phyloP scores from a whole-genome alignment of 2,888 invertebrate species.

The Cotesia congregata region DNA sequence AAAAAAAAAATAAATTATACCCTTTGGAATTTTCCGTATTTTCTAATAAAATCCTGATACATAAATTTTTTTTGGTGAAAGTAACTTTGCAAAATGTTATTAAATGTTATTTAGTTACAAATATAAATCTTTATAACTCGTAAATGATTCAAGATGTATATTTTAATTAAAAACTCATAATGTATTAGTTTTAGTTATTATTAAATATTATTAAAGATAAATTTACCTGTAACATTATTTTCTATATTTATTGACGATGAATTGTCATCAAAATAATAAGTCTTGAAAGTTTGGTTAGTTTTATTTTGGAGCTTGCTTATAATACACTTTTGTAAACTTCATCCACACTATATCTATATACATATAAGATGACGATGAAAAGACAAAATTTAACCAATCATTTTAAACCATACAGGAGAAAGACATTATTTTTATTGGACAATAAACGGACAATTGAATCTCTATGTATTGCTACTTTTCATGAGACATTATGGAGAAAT shows the following conservation, averaged over 20 bases:
- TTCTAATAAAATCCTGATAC: neutral
- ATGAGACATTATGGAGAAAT: neutral
- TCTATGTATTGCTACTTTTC: neutral
- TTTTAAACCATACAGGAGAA: neutral
- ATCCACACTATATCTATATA: neutral
- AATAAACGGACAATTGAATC: neutral
- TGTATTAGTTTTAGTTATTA: neutral
- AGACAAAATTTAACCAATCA: neutral
- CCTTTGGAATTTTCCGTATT: neutral
- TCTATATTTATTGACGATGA: neutral
- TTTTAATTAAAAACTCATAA: neutral
- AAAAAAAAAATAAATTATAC: neutral
- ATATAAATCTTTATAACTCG: neutral
- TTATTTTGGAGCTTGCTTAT: neutral
- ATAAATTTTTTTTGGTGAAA: too few relatives aligned
- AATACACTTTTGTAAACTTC: neutral
- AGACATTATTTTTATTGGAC: neutral
- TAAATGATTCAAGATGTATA: neutral
- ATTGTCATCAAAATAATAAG: neutral
- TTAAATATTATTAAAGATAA: neutral
- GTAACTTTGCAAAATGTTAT: neutral
- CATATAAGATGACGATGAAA: neutral
- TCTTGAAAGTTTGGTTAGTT: neutral
- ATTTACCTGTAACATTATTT: neutral
- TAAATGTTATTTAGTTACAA: neutral